phyloP scores from a whole-genome alignment of 2,797 vertebrate genomes.

The Tarsius wallacei region DNA sequence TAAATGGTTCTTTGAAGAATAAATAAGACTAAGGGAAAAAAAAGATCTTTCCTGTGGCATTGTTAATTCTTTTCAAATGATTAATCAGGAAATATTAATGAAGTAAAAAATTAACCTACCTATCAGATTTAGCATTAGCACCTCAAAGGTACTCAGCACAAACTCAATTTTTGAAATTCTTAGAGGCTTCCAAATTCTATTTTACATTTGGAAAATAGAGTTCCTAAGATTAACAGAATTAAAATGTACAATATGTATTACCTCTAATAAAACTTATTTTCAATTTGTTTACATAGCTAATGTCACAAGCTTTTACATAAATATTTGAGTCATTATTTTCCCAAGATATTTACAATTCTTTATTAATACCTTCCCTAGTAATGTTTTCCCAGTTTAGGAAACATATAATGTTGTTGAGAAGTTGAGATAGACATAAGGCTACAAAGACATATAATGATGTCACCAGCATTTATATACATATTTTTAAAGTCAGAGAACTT shows the following conservation, averaged over 20 bases:
- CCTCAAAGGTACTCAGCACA: background rate
- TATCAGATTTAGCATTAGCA: conserved; percentile 18
- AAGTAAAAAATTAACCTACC: conserved; percentile 55
- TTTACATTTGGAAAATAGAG: conserved; percentile 9
- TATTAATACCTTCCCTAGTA: background rate
- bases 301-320: conserved; percentile 4
- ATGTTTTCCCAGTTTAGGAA: background rate
- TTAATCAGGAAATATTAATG: conserved; percentile 59
- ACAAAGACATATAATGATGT: too few relatives aligned
- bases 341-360: background rate
- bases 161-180: conserved; percentile 54
- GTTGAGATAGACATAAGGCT: too few relatives aligned
- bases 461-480: background rate
- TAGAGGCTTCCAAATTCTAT: background rate
- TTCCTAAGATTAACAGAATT: conserved; percentile 22
- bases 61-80: conserved; percentile 71
- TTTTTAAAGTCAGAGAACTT: background rate
- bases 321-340: conserved; percentile 21
- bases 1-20: conserved; percentile 65
- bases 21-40: conserved; percentile 72
- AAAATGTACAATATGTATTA: conserved; percentile 26
- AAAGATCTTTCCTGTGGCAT: background rate
- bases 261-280: conserved; percentile 11
- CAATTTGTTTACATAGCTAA: conserved; percentile 47
- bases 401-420: too few relatives aligned